A percentile compares a stretch with the other conserved stretches of the same genome.
These are phyloP conservation scores for Plestiodon gilberti DNA, from an alignment of 2,113 vertebrate genomes.

Conservation along the genomic window DNA sequence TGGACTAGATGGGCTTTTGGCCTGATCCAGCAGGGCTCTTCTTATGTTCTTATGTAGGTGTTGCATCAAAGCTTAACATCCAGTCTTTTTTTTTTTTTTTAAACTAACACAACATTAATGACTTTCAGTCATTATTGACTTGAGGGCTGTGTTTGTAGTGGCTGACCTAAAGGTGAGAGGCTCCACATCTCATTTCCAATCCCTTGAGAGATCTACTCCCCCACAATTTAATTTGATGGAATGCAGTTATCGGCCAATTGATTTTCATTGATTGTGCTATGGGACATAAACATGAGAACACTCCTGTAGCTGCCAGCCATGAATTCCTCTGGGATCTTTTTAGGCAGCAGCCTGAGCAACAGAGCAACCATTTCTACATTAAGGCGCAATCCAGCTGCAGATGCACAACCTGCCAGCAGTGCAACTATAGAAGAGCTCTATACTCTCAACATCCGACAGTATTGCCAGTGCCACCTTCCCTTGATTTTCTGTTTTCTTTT, in stretches of 20 bases:
- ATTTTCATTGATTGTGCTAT: conserved; percentile 69
- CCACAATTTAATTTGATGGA: conserved; percentile 68
- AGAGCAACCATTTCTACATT: conserved; percentile 23
- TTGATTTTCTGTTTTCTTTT: neutral
- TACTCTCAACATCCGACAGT: neutral
- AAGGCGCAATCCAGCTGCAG: neutral
- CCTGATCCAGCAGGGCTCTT: too few species aligned
- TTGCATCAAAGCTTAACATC: conserved; percentile 50
- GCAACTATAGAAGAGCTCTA: neutral
- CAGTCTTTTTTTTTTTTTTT: conserved; percentile 43
- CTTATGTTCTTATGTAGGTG: too few species aligned
- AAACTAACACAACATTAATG: conserved; percentile 56
- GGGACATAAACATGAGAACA: conserved; percentile 56
- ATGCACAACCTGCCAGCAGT: neutral
- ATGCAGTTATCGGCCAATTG: conserved; percentile 68
- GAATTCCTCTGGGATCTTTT: conserved; percentile 39
- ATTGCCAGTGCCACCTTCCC: neutral
- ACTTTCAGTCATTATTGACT: conserved; percentile 62
- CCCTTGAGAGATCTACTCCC: conserved; percentile 38
- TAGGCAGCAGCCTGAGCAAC: neutral
- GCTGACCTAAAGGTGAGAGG: conserved; percentile 61
- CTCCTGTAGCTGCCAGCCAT: conserved; percentile 45
- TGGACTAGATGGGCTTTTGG: too few species aligned
- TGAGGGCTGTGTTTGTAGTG: conserved; percentile 53
- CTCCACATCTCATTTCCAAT: conserved; percentile 62